Percentiles rank a stretch among this genome's conserved stretches.
phyloP scores from a whole-genome alignment of 2,113 vertebrate species.

The Elephantulus edwardii region DNA sequence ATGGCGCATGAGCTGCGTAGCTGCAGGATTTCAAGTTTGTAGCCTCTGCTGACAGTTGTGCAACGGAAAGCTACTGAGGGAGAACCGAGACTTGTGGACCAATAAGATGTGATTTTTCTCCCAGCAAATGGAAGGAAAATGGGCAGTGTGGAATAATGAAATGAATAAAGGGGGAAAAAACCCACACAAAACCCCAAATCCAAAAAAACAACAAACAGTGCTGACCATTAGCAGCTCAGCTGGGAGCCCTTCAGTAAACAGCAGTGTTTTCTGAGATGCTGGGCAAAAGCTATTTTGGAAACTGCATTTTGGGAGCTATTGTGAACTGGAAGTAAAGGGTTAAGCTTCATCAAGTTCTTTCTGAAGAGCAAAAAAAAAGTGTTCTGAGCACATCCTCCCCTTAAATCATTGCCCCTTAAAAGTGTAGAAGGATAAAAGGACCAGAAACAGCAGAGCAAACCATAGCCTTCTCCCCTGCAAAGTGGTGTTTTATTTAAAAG shows the following conservation, averaged over 20 bases:
- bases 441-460: neutral
- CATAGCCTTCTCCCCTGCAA: neutral
- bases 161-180: too few relatives aligned
- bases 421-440: neutral
- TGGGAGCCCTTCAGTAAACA: neutral
- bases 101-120: neutral
- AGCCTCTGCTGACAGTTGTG: neutral
- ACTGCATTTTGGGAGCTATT: neutral
- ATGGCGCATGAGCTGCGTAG: too few relatives aligned
- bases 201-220: too few relatives aligned
- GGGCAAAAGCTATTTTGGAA: neutral
- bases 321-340: neutral
- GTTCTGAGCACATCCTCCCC: neutral
- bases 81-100: neutral
- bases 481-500: slow-evolving; percentile 10
- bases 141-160: neutral
- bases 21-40: neutral
- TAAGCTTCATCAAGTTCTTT: neutral
- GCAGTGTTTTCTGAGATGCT: neutral
- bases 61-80: neutral
- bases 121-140: neutral
- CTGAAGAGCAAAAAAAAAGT: neutral
- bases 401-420: neutral
- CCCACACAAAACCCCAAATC: too few relatives aligned
- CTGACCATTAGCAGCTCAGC: neutral